A percentile compares a stretch with the other conserved stretches of the same genome.
These are phyloP conservation scores for Crossoptilon crossoptilon DNA, from an alignment of 2,797 vertebrate genomes.

Conservation along the genomic window DNA sequence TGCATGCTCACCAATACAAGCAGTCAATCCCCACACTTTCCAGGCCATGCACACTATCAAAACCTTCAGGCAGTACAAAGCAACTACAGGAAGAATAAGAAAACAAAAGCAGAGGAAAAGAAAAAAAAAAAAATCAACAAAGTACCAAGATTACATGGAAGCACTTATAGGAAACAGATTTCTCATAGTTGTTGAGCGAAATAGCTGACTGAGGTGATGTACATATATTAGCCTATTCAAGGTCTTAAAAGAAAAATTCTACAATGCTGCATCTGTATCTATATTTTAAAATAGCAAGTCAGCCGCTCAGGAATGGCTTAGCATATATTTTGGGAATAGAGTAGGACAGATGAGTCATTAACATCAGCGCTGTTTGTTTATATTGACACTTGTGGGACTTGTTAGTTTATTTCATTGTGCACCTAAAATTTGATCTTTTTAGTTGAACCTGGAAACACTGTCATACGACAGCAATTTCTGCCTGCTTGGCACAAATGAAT, in stretches of 20 bases:
- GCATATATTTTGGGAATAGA: conserved; percentile 53
- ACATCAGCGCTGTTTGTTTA: neutral
- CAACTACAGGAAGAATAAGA: neutral
- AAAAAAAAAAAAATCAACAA: neutral
- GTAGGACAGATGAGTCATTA: conserved; percentile 64
- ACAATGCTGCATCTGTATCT: conserved; percentile 73
- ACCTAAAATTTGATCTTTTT: neutral
- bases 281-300: conserved; percentile 50
- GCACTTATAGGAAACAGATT: conserved; percentile 23
- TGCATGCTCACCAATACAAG: neutral
- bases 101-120: neutral
- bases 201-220: neutral
- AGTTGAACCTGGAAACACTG: neutral
- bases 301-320: conserved; percentile 1
- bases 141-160: neutral
- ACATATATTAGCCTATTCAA: neutral
- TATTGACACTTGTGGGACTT: neutral
- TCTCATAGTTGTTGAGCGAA: neutral
- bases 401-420: neutral
- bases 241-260: conserved; percentile 61
- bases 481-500: neutral
- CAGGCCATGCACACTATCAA: neutral
- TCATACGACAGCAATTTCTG: neutral
- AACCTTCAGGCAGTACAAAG: neutral
- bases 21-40: neutral